Evolutionary conservation across 2,888 invertebrate species (phyloP).

Genomic region (Halictus ligatus): DNA sequence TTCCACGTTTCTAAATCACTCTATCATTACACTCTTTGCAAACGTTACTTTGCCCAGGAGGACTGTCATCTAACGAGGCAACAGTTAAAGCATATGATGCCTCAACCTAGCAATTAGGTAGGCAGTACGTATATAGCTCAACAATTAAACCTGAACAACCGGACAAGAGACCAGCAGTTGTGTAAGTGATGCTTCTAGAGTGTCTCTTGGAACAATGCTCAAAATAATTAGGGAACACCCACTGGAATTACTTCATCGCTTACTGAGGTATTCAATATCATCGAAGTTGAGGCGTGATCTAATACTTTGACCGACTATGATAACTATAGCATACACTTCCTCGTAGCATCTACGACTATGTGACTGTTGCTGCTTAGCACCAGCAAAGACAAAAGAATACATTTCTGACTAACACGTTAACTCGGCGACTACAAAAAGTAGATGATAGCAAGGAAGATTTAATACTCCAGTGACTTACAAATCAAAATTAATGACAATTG

Average conservation of each 20-base stretch:
- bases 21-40: neutral
- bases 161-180: neutral
- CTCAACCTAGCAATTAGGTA: neutral
- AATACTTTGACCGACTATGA: neutral
- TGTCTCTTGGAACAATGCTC: slow-evolving; percentile 11
- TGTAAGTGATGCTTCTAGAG: neutral
- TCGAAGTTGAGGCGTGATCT: neutral
- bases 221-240: slow-evolving; percentile 15
- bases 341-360: too few species aligned
- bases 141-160: neutral
- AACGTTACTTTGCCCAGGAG: neutral
- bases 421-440: too few species aligned
- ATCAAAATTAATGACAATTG: too few species aligned
- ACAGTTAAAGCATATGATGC: neutral
- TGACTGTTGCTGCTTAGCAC: too few species aligned
- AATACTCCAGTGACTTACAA: too few species aligned
- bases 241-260: slow-evolving; percentile 28
- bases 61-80: neutral
- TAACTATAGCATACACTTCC: neutral
- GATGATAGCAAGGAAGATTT: too few species aligned
- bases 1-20: neutral
- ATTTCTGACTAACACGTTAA: too few species aligned
- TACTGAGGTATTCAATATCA: neutral
- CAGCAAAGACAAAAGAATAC: too few species aligned
- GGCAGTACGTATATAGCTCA: neutral